Evolutionary conservation across 2,888 invertebrate genomes (phyloP), one percentile per base, ranked within the genome.

Genomic region (Drosophila paramelanica): DNA sequence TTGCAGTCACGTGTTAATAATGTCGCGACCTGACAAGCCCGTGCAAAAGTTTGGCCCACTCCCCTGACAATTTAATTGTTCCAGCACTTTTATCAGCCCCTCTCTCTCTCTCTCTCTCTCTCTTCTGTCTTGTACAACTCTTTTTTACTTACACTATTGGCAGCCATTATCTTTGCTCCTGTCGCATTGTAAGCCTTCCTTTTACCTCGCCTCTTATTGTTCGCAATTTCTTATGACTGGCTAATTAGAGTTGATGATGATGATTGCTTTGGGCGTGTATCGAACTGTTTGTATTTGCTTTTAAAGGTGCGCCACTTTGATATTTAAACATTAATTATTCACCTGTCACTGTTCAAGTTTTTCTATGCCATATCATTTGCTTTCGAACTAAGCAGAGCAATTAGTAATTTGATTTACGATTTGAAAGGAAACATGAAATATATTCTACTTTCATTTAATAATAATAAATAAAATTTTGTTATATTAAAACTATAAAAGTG

Each of bases 1-100:
- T 87, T 66, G 71, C 73, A 80, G 88, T 73, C 89, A 87, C 84
- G 76, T 87, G 84, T 76, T 78, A 73, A 80, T 78, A 85, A 85
- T 80, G 78, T 56, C 66, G 69, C 71, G 42, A 27, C 65, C 81
- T 81, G 65, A 53, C 67, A 60, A n/a, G 7, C 41, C 43, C 58
- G 39, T 49, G 20, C 6, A 3, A 38, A 46, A 31, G 51, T 69
- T 61, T 31, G 4, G 25, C 50, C 55, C 25, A 3, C 3, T 11
- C 11, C 11, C 33, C 11, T 11, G 11, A 11, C 0, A 11, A 38
- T 56, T 33, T 69, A 69, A 74, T 62, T 71, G 73, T 57, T 17
- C 36, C 36, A 36, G 11, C 5, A 31, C 39, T 25, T 38, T 25
- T 14, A 41, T 5, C 31, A 2, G 8, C 13, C 5, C 1, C 10